phyloP scores from a whole-genome alignment of 2,113 vertebrate genomes.

The Zootoca vivipara region DNA sequence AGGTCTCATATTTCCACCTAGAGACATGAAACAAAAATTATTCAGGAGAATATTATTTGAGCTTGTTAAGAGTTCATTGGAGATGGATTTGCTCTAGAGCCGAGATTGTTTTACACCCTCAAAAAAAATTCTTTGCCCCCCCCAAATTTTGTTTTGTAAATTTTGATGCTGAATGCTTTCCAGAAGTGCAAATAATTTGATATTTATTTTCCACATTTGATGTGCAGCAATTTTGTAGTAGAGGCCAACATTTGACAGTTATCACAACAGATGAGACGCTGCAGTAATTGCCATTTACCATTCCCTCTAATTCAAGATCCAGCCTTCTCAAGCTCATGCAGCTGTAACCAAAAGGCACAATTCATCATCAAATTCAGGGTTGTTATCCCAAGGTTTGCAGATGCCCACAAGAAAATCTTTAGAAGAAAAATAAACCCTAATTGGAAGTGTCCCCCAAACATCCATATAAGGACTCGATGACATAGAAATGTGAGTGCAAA shows the following conservation, averaged over 20 bases:
- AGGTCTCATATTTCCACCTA: background rate
- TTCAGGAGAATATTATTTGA: slow-evolving; percentile 21
- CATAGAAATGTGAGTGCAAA: background rate
- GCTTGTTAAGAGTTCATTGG: background rate
- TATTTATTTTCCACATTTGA: background rate
- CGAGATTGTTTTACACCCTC: background rate
- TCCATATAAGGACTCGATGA: background rate
- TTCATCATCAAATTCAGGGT: background rate
- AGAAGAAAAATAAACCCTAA: background rate
- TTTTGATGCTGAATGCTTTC: background rate
- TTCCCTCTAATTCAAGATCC: background rate
- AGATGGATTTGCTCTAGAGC: background rate
- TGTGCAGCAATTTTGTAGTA: background rate
- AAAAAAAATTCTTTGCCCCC: background rate
- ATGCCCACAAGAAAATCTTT: background rate
- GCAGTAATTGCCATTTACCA: background rate
- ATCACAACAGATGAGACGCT: background rate
- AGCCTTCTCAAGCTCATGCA: background rate
- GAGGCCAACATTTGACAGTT: background rate
- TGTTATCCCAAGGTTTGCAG: background rate
- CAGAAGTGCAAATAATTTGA: background rate
- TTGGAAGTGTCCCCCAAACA: background rate
- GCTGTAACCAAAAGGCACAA: background rate
- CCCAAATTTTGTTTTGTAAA: no score
- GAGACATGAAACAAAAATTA: slow-evolving; percentile 12